Evolutionary conservation across 2,113 vertebrate species (phyloP), one percentile per base, ranked within the genome.

Genomic region (Sinocyclocheilus anophthalmus): DNA sequence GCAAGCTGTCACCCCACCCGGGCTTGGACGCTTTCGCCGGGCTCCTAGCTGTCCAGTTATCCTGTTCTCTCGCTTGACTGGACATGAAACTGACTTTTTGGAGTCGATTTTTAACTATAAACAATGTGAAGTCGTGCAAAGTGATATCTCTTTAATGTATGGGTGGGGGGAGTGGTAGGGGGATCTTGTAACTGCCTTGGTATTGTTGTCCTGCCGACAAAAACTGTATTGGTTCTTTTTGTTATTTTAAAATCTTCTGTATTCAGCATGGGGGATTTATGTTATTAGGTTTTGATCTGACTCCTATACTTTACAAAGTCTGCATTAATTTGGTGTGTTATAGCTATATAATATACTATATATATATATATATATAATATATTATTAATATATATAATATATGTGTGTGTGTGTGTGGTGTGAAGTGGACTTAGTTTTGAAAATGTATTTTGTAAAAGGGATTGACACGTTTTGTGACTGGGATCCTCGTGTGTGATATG

Each of bases 1-100:
- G 92, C 96, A 96, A 97, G 95, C 96, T 96, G 96, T 96, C 95
- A 93, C 94, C 90, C 87, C 89, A 93, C 69, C 90, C 88, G 55
- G 89, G 88, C 89, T 87, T 93, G 93, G 92, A 93, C 93, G 93
- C 94, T 90, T 91, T 91, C 76, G 65, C 87, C 88, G 89, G 48
- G 90, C 90, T 39, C 85, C 88, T 91, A 94, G 93, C 92, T 89
- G 90, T 87, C 86, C 88, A 89, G 91, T 90, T 86, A 86, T 85
- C 86, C 87, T 87, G 65, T 88, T 85, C 63, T 83, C 26, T 73
- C 82, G 86, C 86, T 79, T 79, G 59, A 87, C 18, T 79, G 73
- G 53, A 79, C 50, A 72, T 63, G 63, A 84, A 83, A 70, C 61
- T 87, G 86, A 79, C 86, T 18, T 84, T 84, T 65, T 84, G 73